Conservation (phyloP, 2,113 vertebrate species). For the Erythrocercus mccallii region DNA sequence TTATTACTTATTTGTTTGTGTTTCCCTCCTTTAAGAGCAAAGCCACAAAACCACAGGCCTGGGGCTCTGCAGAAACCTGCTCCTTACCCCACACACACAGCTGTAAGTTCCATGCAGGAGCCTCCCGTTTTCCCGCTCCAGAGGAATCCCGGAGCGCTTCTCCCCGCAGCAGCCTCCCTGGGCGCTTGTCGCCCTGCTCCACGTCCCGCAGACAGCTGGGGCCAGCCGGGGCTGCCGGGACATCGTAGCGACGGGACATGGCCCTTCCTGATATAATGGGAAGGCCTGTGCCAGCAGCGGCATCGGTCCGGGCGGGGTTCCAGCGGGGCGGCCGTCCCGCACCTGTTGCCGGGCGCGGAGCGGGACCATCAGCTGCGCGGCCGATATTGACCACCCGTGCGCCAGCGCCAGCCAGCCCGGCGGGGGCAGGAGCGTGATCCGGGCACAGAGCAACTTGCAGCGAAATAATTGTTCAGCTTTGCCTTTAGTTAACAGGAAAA, state of each 20-base stretch:
- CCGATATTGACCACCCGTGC: constrained; percentile 1
- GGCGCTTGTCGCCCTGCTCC: not conserved
- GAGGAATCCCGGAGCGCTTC: not conserved
- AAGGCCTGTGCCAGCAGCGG: not conserved
- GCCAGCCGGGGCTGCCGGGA: not conserved
- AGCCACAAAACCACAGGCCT: not conserved
- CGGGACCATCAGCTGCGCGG: constrained; percentile 3
- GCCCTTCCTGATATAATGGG: constrained; percentile 43
- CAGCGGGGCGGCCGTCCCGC: not conserved
- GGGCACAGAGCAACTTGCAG: not conserved
- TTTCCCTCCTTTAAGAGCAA: not conserved
- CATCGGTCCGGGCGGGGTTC: not conserved
- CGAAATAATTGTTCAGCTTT: not conserved
- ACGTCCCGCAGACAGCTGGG: not conserved
- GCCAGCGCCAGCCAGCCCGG: not conserved
- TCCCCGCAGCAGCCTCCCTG: not conserved
- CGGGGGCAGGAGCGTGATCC: fast-evolving
- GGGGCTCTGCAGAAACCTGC: not conserved
- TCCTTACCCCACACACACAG: not conserved
- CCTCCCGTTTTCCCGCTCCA: fast-evolving
- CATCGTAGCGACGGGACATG: not conserved
- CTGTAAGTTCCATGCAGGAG: not conserved
- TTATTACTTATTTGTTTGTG: not conserved
- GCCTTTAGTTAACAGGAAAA: not conserved
- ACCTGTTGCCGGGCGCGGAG: not conserved